Base-by-base conservation (phyloP, 2,888 invertebrate genomes). In the Leucozona laternaria region DNA sequence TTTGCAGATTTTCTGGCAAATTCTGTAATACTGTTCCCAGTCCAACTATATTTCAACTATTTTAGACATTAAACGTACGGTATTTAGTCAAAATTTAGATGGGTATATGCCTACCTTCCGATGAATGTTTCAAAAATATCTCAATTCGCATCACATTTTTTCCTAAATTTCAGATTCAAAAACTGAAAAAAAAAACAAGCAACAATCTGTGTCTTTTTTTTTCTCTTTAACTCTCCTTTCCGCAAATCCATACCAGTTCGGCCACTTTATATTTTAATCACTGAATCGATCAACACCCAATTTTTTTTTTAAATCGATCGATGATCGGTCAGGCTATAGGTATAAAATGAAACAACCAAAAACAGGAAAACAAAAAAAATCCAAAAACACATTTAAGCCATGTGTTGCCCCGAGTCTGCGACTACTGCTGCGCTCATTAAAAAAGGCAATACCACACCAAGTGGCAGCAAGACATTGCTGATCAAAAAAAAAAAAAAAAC, bases 281-380 rank as follows among this genome's bases (percentile, higher is more conserved):
- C 57, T 22, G 70, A 70, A 75, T 83, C 79, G 70, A 83, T 83
- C 83, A 83, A 83, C 83, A 83, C 83, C 73, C 79, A 75, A 83
- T 82, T 79, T 62, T 82, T 79, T 62, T 37, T 53, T n/a, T 28
- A 82, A 68, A 73, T 45, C 60, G 45, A 68, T 68, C 71, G 53
- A 75, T 68, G 37, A 79, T 68, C 73, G 73, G 72, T 73, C 82
- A 82, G 37, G 60, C 34, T 22, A 58, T 43, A 15, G 2, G n/a
- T 31, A 31, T 31, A 31, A 31, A 31, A 31, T 31, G 22, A 58
- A 58, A 58, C 31, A 66, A 70, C 17, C 25, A 62, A 71, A 34
- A 76, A 76, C 40, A 71, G 50, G 55, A 75, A 78, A 79, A 75
- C 70, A 76, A 25, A 43, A 34, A 28, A 53, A 71, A 48, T n/a